Evolutionary conservation across 2,888 invertebrate species (phyloP).

Genomic region (Acholoe squamosa): DNA sequence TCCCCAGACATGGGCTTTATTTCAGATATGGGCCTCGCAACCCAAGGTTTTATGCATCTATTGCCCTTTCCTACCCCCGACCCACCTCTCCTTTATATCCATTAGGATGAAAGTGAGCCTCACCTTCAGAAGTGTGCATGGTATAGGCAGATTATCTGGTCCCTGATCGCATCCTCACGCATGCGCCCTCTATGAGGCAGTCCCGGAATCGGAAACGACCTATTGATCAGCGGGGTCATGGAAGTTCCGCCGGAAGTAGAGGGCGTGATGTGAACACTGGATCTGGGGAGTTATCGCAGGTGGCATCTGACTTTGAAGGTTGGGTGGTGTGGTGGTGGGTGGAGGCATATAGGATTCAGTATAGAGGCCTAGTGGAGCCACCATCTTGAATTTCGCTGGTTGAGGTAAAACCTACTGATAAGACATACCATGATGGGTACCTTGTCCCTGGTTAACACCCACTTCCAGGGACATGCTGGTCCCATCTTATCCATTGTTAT

Average conservation of each 20-base stretch:
- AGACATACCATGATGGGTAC: too few species aligned
- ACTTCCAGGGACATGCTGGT: too few species aligned
- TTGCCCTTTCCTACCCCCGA: not conserved
- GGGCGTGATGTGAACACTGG: constrained; percentile 28
- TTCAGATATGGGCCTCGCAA: too few species aligned
- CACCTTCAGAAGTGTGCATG: not conserved
- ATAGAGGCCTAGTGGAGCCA: too few species aligned
- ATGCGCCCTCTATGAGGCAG: not conserved
- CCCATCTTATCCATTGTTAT: too few species aligned
- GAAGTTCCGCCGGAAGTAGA: constrained; percentile 40
- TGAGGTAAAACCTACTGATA: too few species aligned
- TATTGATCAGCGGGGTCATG: not conserved
- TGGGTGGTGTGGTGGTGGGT: not conserved
- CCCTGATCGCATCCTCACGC: not conserved
- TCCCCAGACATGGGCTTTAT: too few species aligned
- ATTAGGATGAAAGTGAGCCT: not conserved
- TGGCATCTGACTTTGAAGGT: not conserved
- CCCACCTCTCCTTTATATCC: not conserved
- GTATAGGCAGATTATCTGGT: not conserved
- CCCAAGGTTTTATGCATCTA: too few species aligned
- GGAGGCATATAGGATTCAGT: not conserved
- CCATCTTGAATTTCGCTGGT: too few species aligned
- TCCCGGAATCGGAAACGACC: not conserved
- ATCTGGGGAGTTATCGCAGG: not conserved
- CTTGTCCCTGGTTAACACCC: too few species aligned